A percentile compares a stretch with the other conserved stretches of the same genome.
Conservation (phyloP, 2,113 vertebrate genomes). For the Catagonus wagneri region DNA sequence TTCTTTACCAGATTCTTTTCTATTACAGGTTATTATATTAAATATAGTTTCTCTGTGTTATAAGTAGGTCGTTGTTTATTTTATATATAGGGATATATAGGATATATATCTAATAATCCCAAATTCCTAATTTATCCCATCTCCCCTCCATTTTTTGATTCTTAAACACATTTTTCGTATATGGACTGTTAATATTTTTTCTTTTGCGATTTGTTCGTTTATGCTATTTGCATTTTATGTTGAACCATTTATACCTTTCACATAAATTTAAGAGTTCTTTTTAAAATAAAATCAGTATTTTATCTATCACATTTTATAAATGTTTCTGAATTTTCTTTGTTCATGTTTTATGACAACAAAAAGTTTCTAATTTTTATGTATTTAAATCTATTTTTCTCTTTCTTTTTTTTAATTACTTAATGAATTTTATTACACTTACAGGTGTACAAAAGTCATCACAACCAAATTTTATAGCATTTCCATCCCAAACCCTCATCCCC, state of each 20-base stretch:
- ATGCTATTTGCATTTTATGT: constrained; percentile 14
- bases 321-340: constrained; percentile 36
- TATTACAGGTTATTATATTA: too few species aligned
- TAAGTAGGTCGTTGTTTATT: too few species aligned
- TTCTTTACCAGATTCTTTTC: too few species aligned
- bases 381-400: constrained; percentile 1
- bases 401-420: too few species aligned
- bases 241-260: neutral
- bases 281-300: neutral
- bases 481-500: too few species aligned
- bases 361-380: neutral
- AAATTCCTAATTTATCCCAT: too few species aligned
- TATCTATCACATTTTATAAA: neutral
- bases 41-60: too few species aligned
- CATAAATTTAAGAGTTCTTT: neutral
- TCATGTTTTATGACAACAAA: neutral
- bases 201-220: neutral
- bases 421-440: too few species aligned
- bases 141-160: neutral
- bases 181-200: neutral
- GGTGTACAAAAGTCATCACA: too few species aligned
- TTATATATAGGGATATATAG: too few species aligned
- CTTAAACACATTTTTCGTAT: neutral
- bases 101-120: too few species aligned
- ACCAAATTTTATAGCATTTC: too few species aligned